These are phyloP conservation scores for Gulo gulo DNA, from an alignment of 2,113 vertebrate genomes.

Conservation along the genomic window DNA sequence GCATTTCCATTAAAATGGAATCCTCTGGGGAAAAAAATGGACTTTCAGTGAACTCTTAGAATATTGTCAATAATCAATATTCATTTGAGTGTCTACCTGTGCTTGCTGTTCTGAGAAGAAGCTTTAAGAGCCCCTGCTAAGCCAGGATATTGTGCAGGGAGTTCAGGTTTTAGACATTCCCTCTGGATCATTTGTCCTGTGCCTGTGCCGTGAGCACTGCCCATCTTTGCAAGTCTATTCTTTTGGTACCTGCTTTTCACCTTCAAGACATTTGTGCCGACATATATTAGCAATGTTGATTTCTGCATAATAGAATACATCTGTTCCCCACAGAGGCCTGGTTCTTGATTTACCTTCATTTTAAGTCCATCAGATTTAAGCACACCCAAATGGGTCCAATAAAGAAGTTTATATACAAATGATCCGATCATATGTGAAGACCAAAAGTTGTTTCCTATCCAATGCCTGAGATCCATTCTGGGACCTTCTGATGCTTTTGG, in stretches of 20 bases:
- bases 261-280: not conserved
- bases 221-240: not conserved
- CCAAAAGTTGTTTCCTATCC: not conserved
- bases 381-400: not conserved
- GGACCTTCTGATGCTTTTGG: not conserved
- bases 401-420: not conserved
- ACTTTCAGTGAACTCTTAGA: not conserved
- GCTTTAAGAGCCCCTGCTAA: not conserved
- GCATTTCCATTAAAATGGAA: constrained; percentile 36
- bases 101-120: not conserved
- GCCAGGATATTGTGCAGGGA: not conserved
- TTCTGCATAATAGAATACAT: not conserved
- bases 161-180: not conserved
- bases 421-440: not conserved
- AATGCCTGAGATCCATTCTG: not conserved
- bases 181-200: not conserved
- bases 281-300: not conserved
- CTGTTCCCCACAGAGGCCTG: not conserved
- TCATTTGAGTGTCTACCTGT: not conserved
- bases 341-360: constrained; percentile 2
- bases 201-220: not conserved
- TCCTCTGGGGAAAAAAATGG: not conserved
- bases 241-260: not conserved
- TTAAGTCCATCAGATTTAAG: not conserved
- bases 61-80: not conserved